phyloP scores from a whole-genome alignment of 2,888 invertebrate species.

The Limenitis camilla region DNA sequence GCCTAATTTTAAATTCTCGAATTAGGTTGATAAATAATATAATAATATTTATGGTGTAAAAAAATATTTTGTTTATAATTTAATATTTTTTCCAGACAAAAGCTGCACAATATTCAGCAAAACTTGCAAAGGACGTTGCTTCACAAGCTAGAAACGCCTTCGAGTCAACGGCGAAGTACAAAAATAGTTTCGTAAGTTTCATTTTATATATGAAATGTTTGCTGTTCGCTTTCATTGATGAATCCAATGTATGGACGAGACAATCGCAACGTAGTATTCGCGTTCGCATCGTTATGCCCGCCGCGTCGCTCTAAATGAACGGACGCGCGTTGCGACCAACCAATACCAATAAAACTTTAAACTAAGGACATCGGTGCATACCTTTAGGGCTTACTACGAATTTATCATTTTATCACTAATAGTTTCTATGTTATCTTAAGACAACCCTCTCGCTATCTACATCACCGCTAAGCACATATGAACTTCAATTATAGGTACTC shows the following conservation, averaged over 20 bases:
- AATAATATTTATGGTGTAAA: too few species aligned
- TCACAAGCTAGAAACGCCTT: conserved; percentile 46
- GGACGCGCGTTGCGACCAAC: conserved; percentile 59
- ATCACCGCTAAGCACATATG: background rate
- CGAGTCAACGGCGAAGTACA: conserved; percentile 44
- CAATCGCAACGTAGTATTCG: conserved; percentile 50
- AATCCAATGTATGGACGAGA: conserved; percentile 36
- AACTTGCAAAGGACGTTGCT: conserved; percentile 42
- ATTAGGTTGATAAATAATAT: too few species aligned
- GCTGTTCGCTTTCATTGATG: conserved; percentile 60
- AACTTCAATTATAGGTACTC: background rate
- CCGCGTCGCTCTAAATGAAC: conserved; percentile 69
- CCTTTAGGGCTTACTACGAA: conserved; percentile 43
- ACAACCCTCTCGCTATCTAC: background rate
- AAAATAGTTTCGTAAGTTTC: conserved; percentile 59
- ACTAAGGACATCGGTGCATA: conserved; percentile 44
- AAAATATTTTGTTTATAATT: background rate
- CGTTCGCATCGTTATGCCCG: conserved; percentile 63
- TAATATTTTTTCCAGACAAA: conserved; percentile 43
- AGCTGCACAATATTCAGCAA: conserved; percentile 38
- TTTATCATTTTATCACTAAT: conserved; percentile 49
- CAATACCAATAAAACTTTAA: conserved; percentile 63
- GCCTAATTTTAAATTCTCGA: too few species aligned
- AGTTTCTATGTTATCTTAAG: conserved; percentile 15
- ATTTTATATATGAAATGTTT: conserved; percentile 24